Evolutionary conservation across 1,140 invertebrate species (phyloP).

Genomic region (Panagrolaimus sp.): DNA sequence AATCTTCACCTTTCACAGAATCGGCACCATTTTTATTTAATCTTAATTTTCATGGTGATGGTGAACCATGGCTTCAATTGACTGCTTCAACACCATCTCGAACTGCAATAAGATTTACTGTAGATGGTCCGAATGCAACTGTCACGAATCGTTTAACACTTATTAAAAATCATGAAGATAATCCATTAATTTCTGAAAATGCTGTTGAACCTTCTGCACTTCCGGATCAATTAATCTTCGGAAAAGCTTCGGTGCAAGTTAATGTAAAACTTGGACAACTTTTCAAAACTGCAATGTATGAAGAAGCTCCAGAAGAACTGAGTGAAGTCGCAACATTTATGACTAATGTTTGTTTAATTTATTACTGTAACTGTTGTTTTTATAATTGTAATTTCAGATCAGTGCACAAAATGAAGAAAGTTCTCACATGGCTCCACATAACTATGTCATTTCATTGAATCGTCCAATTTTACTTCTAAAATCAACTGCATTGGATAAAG

Average conservation of each 20-base stretch:
- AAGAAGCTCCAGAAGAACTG: constrained; percentile 51
- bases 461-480: constrained; percentile 54
- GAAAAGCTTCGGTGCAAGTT: constrained; percentile 84
- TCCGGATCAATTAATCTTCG: constrained; percentile 72
- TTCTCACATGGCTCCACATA: constrained; percentile 35
- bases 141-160: constrained; percentile 60
- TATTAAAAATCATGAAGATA: neutral
- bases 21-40: constrained; percentile 69
- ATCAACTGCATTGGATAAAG: constrained; percentile 55
- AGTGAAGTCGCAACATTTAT: constrained; percentile 57
- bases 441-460: constrained; percentile 52
- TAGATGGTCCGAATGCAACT: constrained; percentile 65
- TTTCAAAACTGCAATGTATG: constrained; percentile 64
- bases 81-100: constrained; percentile 95
- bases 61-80: constrained; percentile 75
- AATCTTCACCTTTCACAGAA: constrained; percentile 18
- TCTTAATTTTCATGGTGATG: constrained; percentile 61
- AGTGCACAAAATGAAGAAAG: constrained; percentile 50
- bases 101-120: constrained; percentile 88
- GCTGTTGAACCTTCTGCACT: no score
- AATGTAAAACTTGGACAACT: constrained; percentile 89
- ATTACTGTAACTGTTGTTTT: neutral
- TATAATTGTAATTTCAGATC: constrained; percentile 33
- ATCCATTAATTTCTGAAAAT: neutral
- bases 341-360: constrained; percentile 39